A percentile compares a stretch with the other conserved stretches of the same genome.
Evolutionary conservation across 2,888 invertebrate species (phyloP).

Genomic region (Pandemis heparana): DNA sequence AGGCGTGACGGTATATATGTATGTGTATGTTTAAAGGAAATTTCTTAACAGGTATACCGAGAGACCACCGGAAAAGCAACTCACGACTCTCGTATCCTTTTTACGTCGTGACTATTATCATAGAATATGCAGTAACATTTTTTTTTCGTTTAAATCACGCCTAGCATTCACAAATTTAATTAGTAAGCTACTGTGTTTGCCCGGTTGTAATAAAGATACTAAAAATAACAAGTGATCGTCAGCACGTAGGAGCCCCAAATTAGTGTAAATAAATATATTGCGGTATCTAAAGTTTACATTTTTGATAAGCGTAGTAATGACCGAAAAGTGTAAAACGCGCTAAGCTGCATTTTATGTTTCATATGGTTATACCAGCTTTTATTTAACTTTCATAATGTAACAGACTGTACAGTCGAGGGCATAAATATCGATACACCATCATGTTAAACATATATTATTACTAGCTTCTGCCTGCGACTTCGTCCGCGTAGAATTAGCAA

Average conservation of each 20-base stretch:
- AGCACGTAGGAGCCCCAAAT: constrained; percentile 21
- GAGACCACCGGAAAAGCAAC: neutral
- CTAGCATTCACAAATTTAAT: neutral
- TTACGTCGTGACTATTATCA: neutral
- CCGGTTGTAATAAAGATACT: neutral
- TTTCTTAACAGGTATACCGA: neutral
- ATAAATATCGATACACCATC: too few species aligned
- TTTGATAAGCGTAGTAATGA: neutral
- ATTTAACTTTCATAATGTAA: too few species aligned
- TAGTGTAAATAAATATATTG: neutral
- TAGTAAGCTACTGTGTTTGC: neutral
- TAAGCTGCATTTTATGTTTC: too few species aligned
- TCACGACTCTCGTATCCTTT: neutral
- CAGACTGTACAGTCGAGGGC: too few species aligned
- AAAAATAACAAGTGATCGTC: neutral
- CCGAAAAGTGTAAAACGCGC: too few species aligned
- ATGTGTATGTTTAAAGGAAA: too few species aligned
- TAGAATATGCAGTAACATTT: too few species aligned
- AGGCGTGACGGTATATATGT: too few species aligned
- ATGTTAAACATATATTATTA: too few species aligned
- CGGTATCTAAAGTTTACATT: constrained; percentile 3
- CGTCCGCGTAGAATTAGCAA: too few species aligned
- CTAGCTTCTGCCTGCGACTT: too few species aligned
- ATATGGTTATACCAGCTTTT: too few species aligned
- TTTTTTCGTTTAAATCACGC: neutral